Evolutionary conservation across 2,797 vertebrate species (phyloP), one percentile per base, ranked within the genome.

Genomic region (Schizopygopsis malacanthus): DNA sequence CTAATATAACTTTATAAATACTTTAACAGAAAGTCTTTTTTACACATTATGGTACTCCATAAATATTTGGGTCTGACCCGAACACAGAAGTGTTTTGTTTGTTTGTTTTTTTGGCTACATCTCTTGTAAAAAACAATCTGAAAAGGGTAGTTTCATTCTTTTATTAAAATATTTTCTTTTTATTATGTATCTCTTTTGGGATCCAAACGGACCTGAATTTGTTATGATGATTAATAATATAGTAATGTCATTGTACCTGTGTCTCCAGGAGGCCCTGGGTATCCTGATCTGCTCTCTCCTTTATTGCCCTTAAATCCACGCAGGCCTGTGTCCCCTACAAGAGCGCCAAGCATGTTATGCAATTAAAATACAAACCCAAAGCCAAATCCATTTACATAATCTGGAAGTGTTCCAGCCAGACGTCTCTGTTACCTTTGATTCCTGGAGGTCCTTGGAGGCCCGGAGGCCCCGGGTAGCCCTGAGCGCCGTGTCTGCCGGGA

Each of bases 221-320:
- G 20, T 59, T 59, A 59, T 59, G 56, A 59, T 9, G 9, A 59
- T 16, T 16, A 54, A n/a, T n/a, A 7, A 50, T 83, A 37, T 13
- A 65, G 37, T 18, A 20, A 39, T 61, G 39, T 9, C 9, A 28
- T 6, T 28, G 39, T 81, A 96, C 96, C 96, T 92, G 92, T 88
- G 86, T 88, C 94, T 84, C 96, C 96, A 65, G 93, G 90, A 75
- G 91, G 91, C 83, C 96, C 96, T 28, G 93, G 91, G 18, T 92
- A 91, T 87, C 96, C 96, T 8, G 22, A 83, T 50, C 92, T 90
- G 85, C 93, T 91, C 87, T 96, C 95, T 59, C 95, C 95, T 90
- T 95, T 94, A 80, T 79, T 92, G 61, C 96, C 96, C 90, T 95
- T 96, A 33, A 91, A 87, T 12, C 96, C 96, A 86, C 87, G 93